Base-by-base conservation (phyloP, 2,797 vertebrate species). In the Arrhamphus sclerolepis region DNA sequence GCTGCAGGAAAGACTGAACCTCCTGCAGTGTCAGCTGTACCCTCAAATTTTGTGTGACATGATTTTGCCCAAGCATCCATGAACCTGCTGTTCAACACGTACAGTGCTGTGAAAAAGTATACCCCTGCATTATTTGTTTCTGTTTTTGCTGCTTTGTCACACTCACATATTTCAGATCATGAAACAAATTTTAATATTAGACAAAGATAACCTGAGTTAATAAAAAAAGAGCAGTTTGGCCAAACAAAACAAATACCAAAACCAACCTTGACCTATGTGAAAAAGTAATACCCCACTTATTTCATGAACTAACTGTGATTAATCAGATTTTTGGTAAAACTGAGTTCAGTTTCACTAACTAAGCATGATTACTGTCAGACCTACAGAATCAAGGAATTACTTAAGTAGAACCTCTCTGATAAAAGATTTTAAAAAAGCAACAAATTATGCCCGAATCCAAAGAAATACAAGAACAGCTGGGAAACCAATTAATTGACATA, bases 11-110 rank as follows among this genome's bases (percentile, higher is more conserved):
- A 66, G 55, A 56, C 47, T 72, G 66, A 46, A 50, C 52, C 64
- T 62, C 53, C 51, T 72, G 69, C 63, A 62, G 48, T 63, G 54
- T 58, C 66, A 74, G 66, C 53, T 63, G 53, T 59, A 72, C 28
- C 11, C 44, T 80, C 58, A 55, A 14, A 81, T 74, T 79, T 53
- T 54, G 34, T 42, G 41, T 67, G 59, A 54, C 4, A 40, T 24
- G 46, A 34, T 48, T 41, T 10, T 54, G 56, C 39, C 41, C 47
- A 17, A 21, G 39, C 22, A 41, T 58, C 17, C 18, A 59, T 34
- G 29, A 59, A 39, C 24, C 20, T 49, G 24, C 46, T 55, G 28
- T 21, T 16, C 3, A 14, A 5, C 24, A 3, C 51, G 18, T n/a
- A 14, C 7, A 11, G 11, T 24, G 19, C 7, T 0, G 4, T 10